Base-by-base conservation (phyloP, 2,888 invertebrate species). In the Scaptomyza tumidula region DNA sequence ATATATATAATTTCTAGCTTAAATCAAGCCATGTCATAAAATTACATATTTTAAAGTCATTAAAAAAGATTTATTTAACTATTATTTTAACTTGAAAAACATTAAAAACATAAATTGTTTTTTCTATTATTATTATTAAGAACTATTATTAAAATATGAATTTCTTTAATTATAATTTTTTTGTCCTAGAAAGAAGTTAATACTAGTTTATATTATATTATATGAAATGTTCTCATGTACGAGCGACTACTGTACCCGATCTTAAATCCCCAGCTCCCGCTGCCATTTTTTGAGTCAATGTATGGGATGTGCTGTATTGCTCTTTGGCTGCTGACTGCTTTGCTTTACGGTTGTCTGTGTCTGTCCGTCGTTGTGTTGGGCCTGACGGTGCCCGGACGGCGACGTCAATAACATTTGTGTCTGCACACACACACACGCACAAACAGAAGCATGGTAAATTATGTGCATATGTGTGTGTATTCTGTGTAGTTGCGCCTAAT, bases 341-440 rank as follows among this genome's bases (percentile, higher is more conserved):
- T 39, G 52, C 27, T 27, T 14, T 35, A 24, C 35, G 35, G 6
- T 24, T 24, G 9, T 41, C 16, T 16, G 41, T 41, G 35, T 37
- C n/a, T 4, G 66, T 69, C 66, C 45, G 69, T 69, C 76, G 57
- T 43, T 43, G 53, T 66, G 64, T 63, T 60, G 52, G 44, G 64
- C 63, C 73, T 66, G 82, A 71, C 81, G 63, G 27, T 60, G 69
- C 71, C 75, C 72, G 63, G 64, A 64, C 73, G 76, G 65, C 73
- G 69, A 81, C 87, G 84, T 88, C 85, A 85, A 85, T 84, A 85
- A 85, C 88, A 85, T 85, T 85, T 81, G 72, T 76, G 73, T 71
- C 76, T 75, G 76, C 72, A 69, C 78, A 64, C 66, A 63, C 27
- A 63, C 59, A 65, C 33, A 66, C 66, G 65, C 58, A 63, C 46